Evolutionary conservation across 2,113 vertebrate genomes (phyloP).

Genomic region (Ranitomeya imitator): DNA sequence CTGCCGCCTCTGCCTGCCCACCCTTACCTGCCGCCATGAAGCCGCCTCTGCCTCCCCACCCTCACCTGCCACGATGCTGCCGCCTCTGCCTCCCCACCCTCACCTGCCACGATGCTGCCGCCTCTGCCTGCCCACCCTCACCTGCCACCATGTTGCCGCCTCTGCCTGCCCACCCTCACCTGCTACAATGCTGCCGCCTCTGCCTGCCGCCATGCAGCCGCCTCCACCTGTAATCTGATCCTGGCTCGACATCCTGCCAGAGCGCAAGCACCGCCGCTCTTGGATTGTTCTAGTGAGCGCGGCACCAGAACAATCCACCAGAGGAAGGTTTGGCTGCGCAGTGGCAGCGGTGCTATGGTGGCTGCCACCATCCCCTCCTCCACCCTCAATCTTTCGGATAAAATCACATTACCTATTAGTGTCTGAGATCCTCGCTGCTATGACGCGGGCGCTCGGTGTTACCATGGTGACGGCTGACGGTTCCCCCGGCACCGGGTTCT

Average conservation of each 20-base stretch:
- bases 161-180: too few relatives aligned
- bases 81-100: too few relatives aligned
- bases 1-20: too few relatives aligned
- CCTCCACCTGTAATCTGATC: background rate
- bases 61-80: too few relatives aligned
- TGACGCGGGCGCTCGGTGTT: background rate
- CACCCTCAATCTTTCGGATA: background rate
- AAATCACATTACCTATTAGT: constrained; percentile 3
- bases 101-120: too few relatives aligned
- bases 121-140: too few relatives aligned
- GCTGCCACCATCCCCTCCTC: background rate
- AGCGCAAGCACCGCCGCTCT: background rate
- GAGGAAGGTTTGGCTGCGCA: background rate
- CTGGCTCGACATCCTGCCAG: background rate
- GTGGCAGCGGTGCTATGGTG: background rate
- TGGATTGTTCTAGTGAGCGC: constrained; percentile 7
- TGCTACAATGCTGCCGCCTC: too few relatives aligned
- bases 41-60: too few relatives aligned
- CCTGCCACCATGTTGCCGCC: too few relatives aligned
- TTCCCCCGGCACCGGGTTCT: background rate
- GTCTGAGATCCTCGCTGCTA: background rate
- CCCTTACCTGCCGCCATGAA: too few relatives aligned
- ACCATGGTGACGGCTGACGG: background rate
- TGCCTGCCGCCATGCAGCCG: background rate
- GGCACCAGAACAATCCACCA: background rate